phyloP scores from a whole-genome alignment of 2,888 invertebrate species.

The Temnothorax rugatulus region DNA sequence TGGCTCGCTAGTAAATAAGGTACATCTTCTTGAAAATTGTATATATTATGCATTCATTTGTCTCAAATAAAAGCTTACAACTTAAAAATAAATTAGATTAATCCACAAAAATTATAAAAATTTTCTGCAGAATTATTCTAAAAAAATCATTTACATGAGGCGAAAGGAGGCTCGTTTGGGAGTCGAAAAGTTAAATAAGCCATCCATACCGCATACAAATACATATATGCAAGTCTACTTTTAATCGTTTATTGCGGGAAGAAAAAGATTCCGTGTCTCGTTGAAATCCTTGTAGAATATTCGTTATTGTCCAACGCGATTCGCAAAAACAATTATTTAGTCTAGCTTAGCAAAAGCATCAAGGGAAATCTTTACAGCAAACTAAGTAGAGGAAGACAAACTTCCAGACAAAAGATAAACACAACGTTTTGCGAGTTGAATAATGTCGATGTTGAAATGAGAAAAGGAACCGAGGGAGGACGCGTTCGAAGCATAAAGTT shows the following conservation, averaged over 20 bases:
- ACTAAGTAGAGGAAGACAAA: neutral
- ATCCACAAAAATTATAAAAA: too few species aligned
- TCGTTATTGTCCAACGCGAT: neutral
- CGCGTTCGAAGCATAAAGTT: neutral
- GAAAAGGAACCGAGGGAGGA: neutral
- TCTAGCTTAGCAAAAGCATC: neutral
- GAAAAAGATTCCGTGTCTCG: neutral
- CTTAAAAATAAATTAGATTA: too few species aligned
- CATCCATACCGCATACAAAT: neutral
- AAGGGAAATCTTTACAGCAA: neutral
- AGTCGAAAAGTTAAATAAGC: neutral
- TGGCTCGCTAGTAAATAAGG: too few species aligned
- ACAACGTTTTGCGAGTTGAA: neutral
- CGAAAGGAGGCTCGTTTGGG: too few species aligned
- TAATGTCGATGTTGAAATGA: neutral
- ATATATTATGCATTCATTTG: too few species aligned
- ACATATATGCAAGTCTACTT: neutral
- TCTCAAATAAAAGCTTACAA: too few species aligned
- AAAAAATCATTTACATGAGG: too few species aligned
- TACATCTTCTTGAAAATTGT: too few species aligned
- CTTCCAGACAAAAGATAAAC: slow-evolving; percentile 15
- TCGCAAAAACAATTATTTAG: neutral
- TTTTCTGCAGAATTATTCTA: too few species aligned
- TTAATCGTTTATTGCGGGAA: neutral
- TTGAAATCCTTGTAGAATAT: neutral